phyloP scores from a whole-genome alignment of 2,888 invertebrate species.

The Chloromyia formosa region DNA sequence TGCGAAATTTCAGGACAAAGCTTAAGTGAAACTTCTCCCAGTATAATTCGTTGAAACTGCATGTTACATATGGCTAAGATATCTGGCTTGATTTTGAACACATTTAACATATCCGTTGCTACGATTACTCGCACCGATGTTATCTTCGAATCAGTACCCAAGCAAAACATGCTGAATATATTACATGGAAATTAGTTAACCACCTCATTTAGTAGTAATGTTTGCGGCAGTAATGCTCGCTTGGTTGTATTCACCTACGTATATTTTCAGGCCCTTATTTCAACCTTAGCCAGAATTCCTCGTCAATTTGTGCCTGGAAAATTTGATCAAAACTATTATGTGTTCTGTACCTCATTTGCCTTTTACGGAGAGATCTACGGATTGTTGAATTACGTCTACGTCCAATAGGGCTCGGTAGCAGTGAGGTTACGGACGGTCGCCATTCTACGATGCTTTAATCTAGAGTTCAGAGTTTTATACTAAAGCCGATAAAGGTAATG shows the following conservation, averaged over 20 bases:
- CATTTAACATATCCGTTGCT: background rate
- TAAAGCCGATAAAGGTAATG: too few species aligned
- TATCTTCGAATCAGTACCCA: too few species aligned
- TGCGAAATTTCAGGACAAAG: background rate
- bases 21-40: background rate
- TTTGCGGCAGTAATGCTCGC: conserved; percentile 46
- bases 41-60: background rate
- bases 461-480: too few species aligned
- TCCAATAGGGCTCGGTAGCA: too few species aligned
- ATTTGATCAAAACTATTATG: conserved; percentile 48
- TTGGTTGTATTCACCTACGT: conserved; percentile 6
- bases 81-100: background rate
- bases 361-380: too few species aligned
- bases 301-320: conserved; percentile 36
- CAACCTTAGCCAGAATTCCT: conserved; percentile 21
- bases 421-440: too few species aligned
- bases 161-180: conserved; percentile 14
- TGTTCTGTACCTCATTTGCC: too few species aligned
- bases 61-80: background rate
- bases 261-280: conserved; percentile 30
- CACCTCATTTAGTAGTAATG: conserved; percentile 48
- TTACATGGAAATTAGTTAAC: conserved; percentile 46
- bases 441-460: too few species aligned
- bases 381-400: too few species aligned
- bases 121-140: conserved; percentile 17